Evolutionary conservation across 2,797 vertebrate species (phyloP).

Genomic region (Phrynocephalus vlangalii): DNA sequence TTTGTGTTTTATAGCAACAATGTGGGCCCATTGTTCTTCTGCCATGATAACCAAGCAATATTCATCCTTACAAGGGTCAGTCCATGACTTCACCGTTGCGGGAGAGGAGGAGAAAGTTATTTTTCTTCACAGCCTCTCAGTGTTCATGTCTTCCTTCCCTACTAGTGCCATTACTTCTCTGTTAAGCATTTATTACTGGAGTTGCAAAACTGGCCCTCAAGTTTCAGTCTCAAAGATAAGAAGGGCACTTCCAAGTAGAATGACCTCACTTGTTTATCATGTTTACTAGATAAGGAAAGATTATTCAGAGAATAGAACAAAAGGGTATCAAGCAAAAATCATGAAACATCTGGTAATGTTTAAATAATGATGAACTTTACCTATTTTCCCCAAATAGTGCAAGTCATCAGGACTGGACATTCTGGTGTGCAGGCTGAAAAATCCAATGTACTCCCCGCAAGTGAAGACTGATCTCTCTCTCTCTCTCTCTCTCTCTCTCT

Average conservation of each 20-base stretch:
- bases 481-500: background rate
- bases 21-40: background rate
- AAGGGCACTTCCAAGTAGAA: slow-evolving; percentile 9
- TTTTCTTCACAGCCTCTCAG: background rate
- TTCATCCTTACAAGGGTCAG: no score
- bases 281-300: background rate
- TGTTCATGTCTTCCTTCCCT: accelerated
- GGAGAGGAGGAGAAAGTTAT: background rate
- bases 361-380: background rate
- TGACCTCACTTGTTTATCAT: background rate
- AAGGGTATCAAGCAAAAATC: background rate
- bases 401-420: background rate
- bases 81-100: no score
- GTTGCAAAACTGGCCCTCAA: accelerated
- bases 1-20: background rate
- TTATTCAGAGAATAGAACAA: background rate
- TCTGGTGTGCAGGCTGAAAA: background rate
- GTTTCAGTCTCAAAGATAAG: background rate
- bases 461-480: background rate
- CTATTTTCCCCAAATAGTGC: no score
- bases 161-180: background rate
- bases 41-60: background rate
- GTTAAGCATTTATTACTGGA: background rate
- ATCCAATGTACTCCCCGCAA: no score
- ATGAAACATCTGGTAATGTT: background rate